Conservation (phyloP, 2,797 vertebrate genomes). For the Eleutherodactylus coqui region DNA sequence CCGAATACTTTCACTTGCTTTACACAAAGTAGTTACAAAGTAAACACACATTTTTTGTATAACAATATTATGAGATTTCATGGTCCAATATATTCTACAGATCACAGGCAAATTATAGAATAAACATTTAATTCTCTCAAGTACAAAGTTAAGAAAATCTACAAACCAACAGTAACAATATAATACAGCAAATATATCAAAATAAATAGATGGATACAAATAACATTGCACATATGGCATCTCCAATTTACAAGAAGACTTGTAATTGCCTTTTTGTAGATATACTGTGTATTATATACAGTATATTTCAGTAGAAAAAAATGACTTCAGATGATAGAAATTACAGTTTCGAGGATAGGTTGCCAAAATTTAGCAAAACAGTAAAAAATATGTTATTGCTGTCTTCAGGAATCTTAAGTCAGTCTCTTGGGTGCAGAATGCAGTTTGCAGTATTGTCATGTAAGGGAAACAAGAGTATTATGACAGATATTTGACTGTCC, state of each 20-base stretch:
- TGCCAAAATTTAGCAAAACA: background rate
- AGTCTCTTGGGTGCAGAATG: background rate
- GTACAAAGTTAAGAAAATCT: constrained; percentile 60
- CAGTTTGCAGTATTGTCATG: constrained; percentile 3
- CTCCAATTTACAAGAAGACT: background rate
- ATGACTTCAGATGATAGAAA: no score
- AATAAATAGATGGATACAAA: constrained; percentile 53
- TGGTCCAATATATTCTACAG: background rate
- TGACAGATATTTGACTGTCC: constrained; percentile 3
- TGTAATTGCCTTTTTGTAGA: background rate
- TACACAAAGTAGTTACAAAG: no score
- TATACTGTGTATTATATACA: background rate
- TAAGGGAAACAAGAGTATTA: background rate
- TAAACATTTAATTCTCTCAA: constrained; percentile 53
- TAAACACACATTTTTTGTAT: no score
- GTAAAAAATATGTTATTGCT: background rate
- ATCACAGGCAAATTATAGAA: constrained; percentile 36
- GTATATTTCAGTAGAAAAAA: no score
- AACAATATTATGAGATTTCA: no score
- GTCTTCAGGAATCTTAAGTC: background rate
- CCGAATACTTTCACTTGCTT: no score
- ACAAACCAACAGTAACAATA: constrained; percentile 56
- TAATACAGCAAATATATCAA: constrained; percentile 56
- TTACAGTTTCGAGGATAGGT: background rate
- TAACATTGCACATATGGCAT: constrained; percentile 4